Evolutionary conservation across 2,113 vertebrate species (phyloP), one percentile per base, ranked within the genome.

Genomic region (Capreolus pygargus): DNA sequence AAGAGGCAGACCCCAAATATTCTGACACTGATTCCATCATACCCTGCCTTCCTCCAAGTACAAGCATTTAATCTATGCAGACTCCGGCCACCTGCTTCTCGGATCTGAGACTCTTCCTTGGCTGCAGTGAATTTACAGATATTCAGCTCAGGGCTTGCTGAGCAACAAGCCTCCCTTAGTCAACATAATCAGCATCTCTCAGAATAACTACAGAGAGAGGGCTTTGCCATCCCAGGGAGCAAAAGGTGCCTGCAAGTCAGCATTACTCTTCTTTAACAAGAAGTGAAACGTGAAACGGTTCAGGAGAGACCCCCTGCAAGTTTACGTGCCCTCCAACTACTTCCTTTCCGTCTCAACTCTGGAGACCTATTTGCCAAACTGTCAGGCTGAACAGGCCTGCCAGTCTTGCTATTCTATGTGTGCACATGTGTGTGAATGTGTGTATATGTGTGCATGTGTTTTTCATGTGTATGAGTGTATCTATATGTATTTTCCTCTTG

Each of bases 161-260:
- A 67, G 33, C 27, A 88, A 36, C 28, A 86, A 60, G 13, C 25
- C 0, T 78, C 17, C 54, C 28, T 86, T 57, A 28, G 61, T n/a
- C 33, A n/a, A 55, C 9, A 28, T n/a, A 94, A 82, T n/a, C 92
- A 55, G n/a, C 3, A 3, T 83, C 79, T 85, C 50, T 27, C 89
- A 96, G 78, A 95, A 95, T 55, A 92, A 70, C 84, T 82, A 61
- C 28, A 76, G 52, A 74, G 57, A 60, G n/a, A 74, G n/a, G 39
- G 5, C 74, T 82, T 58, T 43, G 45, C 79, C 82, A n/a, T 87
- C 25, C 55, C 79, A 45, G 9, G 19, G n/a, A 45, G 21, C 30
- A 70, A 84, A 76, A 39, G 36, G 8, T 45, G 58, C 25, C 55
- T 13, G 3, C 33, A 58, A 83, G 39, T 7, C 12, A 61, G 57